Conservation (phyloP, 2,888 invertebrate species). For the Oasisia sp. region DNA sequence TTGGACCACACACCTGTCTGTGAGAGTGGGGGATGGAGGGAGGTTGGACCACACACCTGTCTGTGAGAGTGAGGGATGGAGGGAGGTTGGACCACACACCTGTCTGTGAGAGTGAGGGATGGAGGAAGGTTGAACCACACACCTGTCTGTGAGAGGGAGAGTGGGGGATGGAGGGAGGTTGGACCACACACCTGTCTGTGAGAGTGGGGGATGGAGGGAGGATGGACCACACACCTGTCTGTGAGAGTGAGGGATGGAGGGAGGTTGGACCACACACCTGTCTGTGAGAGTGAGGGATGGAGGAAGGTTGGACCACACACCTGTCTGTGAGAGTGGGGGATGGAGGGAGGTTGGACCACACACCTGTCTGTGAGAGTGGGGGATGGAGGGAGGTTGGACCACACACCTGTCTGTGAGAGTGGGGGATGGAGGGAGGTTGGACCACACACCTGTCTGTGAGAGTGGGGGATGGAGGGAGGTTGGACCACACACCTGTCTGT, state of each 20-base stretch:
- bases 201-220: slow-evolving; percentile 80
- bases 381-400: slow-evolving; percentile 75
- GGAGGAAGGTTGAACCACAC: slow-evolving; percentile 71
- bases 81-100: slow-evolving; percentile 50
- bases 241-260: no score
- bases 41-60: slow-evolving; percentile 67
- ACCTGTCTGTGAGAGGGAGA: slow-evolving; percentile 76
- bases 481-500: slow-evolving; percentile 69
- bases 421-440: slow-evolving; percentile 78
- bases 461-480: slow-evolving; percentile 81
- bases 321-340: slow-evolving; percentile 79
- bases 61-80: slow-evolving; percentile 80
- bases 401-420: slow-evolving; percentile 74
- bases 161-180: no score
- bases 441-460: slow-evolving; percentile 71
- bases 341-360: slow-evolving; percentile 71
- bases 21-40: slow-evolving; percentile 81
- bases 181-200: slow-evolving; percentile 70
- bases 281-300: slow-evolving; percentile 79
- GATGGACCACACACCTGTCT: slow-evolving; percentile 68
- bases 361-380: slow-evolving; percentile 77
- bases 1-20: slow-evolving; percentile 68
- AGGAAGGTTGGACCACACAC: slow-evolving; percentile 69
- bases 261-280: slow-evolving; percentile 67
- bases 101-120: slow-evolving; percentile 79